Conservation (phyloP, 2,113 vertebrate genomes). For the Mesocricetus auratus region DNA sequence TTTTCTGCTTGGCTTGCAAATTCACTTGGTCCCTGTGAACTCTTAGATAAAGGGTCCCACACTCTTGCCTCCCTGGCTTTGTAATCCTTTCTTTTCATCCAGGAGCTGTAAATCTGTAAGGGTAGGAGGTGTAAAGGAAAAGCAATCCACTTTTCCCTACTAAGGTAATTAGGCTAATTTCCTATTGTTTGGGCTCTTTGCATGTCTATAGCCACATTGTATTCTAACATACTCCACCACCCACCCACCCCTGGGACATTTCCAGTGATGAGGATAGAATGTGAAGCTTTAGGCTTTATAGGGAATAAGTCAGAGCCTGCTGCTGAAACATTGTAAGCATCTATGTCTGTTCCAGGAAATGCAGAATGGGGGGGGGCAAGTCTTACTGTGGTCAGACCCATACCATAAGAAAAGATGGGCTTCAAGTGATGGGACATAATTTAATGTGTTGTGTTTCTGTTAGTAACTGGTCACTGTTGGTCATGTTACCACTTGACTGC, state of each 20-base stretch:
- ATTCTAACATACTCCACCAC: neutral
- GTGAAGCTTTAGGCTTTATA: neutral
- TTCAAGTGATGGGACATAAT: accelerated
- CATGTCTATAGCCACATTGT: neutral
- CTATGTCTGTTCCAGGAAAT: neutral
- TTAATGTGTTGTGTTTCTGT: neutral
- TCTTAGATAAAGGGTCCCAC: neutral
- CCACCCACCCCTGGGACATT: neutral
- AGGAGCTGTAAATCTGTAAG: neutral
- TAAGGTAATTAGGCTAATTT: conserved; percentile 25
- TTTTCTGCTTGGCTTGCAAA: neutral
- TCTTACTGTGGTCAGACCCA: neutral
- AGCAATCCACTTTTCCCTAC: neutral
- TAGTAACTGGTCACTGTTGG: neutral
- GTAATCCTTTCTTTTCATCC: neutral
- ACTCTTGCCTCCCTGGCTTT: neutral
- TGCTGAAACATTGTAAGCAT: neutral
- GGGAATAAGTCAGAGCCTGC: neutral
- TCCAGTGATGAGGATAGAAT: neutral
- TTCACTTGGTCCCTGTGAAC: neutral
- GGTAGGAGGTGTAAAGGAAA: neutral
- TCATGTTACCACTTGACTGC: neutral
- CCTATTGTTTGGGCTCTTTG: neutral
- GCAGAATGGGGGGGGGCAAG: neutral
- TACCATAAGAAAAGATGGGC: too few relatives aligned